These are phyloP conservation scores for Corythornis cristatus DNA, from an alignment of 2,113 vertebrate genomes.

Conservation along the genomic window DNA sequence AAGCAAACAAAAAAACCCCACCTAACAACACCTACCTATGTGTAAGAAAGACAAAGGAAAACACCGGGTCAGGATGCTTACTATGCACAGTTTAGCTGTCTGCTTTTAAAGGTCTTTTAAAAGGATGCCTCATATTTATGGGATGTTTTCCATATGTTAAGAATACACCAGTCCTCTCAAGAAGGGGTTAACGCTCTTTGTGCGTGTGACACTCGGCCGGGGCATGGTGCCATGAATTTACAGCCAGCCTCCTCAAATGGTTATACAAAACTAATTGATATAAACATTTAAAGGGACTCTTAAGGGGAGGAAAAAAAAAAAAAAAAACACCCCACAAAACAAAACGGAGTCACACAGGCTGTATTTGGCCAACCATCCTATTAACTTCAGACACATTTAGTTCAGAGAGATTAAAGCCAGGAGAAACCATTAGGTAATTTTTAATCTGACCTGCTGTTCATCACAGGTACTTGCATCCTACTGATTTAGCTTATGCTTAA, in stretches of 20 bases:
- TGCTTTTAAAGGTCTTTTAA: background rate
- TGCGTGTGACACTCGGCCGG: background rate
- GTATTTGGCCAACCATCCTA: slow-evolving; percentile 41
- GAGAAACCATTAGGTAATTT: slow-evolving; percentile 24
- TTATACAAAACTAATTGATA: background rate
- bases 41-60: background rate
- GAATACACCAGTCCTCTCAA: background rate
- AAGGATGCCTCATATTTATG: background rate
- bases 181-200: background rate
- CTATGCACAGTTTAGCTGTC: background rate
- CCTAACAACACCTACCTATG: background rate
- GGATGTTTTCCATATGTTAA: background rate
- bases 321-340: background rate
- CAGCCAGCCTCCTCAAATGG: background rate
- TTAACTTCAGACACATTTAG: slow-evolving; percentile 6
- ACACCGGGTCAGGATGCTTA: background rate
- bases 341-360: background rate
- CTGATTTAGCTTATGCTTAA: background rate
- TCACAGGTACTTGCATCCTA: background rate
- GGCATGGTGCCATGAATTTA: background rate
- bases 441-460: slow-evolving; percentile 25
- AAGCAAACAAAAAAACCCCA: background rate
- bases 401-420: slow-evolving; percentile 22
- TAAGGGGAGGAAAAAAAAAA: background rate
- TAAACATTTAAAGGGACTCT: background rate